Evolutionary conservation across 2,113 vertebrate genomes (phyloP), one percentile per base, ranked within the genome.

Genomic region (Suricata suricatta): DNA sequence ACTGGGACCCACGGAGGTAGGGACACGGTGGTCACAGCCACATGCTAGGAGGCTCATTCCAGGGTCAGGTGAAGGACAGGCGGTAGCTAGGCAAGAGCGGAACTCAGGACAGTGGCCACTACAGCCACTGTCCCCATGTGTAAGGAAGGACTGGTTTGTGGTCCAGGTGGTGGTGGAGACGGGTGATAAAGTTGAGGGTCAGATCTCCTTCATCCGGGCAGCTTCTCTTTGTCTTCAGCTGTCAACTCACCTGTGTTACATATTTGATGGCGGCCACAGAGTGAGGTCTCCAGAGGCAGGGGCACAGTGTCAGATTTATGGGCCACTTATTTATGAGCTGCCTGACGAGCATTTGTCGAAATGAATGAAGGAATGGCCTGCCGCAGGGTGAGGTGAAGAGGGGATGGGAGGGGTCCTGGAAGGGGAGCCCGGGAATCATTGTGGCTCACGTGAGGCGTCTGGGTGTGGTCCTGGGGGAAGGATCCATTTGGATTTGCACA

Each of bases 101-200:
- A 47, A 52, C 54, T 25, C 50, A 47, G 79, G 60, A 83, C 4
- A 4, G 15, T 31, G 35, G 33, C 35, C 12, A 17, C 6, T 8
- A 17, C 0, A 5, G 19, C 33, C n/a, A 11, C 27, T 72, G 66
- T 63, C 44, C 64, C 41, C 3, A 1, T 0, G 1, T 0, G 0
- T 15, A 68, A 72, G 66, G 74, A 68, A 72, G 66, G 74, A n/a
- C 60, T 31, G 21, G 52, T 33, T 27, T 41, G 79, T 44, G 11
- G 16, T 41, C 0, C 1, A 5, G 38, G 29, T 33, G 44, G 17
- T 10, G 57, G 54, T 68, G 31, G 47, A 41, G 25, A 5, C 1
- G 57, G 64, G n/a, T 17, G 60, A 31, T 9, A 33, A 5, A 50
- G 50, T 47, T 60, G 41, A 11, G 21, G 33, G 5, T 12, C 38